These are phyloP conservation scores for Synaphobranchus kaupii DNA, from an alignment of 2,797 vertebrate genomes.

Conservation along the genomic window DNA sequence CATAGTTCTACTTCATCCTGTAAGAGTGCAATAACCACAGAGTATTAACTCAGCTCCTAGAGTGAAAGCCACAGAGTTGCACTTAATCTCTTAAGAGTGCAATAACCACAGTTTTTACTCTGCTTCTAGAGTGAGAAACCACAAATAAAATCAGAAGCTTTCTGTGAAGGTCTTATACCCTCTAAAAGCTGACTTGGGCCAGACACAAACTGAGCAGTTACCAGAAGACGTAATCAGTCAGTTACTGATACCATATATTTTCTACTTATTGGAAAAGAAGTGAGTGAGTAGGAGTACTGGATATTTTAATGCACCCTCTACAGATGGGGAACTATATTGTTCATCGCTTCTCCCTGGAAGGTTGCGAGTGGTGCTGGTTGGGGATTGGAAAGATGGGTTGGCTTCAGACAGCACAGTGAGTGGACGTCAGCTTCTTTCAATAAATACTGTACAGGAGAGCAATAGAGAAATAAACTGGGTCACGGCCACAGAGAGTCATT, in stretches of 20 bases:
- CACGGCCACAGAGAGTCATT: background rate
- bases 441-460: background rate
- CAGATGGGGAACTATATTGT: background rate
- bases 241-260: background rate
- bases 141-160: slow-evolving; percentile 8
- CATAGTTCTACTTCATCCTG: too few species aligned
- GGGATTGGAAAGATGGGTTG: background rate
- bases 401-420: background rate
- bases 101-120: background rate
- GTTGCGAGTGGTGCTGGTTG: background rate
- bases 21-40: too few species aligned
- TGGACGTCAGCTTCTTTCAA: slow-evolving; percentile 15
- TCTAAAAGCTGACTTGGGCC: background rate
- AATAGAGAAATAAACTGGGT: background rate
- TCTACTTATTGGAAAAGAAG: background rate
- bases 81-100: background rate
- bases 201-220: background rate
- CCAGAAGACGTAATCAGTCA: background rate
- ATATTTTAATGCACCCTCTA: background rate
- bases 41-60: too few species aligned
- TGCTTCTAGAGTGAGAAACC: background rate
- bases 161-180: background rate
- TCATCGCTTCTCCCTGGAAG: background rate
- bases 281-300: background rate
- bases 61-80: background rate